Conservation (phyloP, 2,888 invertebrate genomes). For the Taphrorychus bicolor region DNA sequence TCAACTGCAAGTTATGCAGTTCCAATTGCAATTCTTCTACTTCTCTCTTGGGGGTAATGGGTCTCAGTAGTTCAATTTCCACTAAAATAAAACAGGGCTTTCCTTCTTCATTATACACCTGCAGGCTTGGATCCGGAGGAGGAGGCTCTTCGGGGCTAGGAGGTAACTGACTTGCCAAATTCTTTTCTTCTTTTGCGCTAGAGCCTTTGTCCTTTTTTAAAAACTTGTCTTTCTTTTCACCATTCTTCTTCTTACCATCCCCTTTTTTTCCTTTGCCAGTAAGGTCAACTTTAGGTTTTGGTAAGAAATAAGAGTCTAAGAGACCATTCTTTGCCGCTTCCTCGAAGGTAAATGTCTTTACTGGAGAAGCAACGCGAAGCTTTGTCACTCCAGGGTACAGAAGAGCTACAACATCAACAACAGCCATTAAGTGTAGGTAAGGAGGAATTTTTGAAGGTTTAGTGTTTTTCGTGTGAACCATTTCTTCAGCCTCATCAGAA, state of each 20-base stretch:
- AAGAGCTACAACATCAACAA: constrained; percentile 53
- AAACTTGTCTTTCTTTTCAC: constrained; percentile 22
- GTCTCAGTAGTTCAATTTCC: constrained; percentile 54
- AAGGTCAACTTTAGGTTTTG: constrained; percentile 42
- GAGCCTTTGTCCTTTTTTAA: constrained; percentile 30
- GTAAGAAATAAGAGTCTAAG: constrained; percentile 53
- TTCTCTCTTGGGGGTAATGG: constrained; percentile 48
- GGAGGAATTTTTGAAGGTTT: constrained; percentile 33
- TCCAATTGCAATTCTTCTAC: constrained; percentile 52
- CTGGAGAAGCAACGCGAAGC: constrained; percentile 51
- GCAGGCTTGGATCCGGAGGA: constrained; percentile 50
- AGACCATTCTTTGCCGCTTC: constrained; percentile 53
- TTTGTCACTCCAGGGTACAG: constrained; percentile 56
- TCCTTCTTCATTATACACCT: constrained; percentile 53
- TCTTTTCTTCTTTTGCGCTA: constrained; percentile 27
- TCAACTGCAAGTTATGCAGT: constrained; percentile 23
- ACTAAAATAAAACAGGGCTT: constrained; percentile 54
- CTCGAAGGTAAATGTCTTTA: constrained; percentile 51
- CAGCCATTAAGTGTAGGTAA: constrained; percentile 55
- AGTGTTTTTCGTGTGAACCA: constrained; percentile 14
- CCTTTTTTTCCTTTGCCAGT: constrained; percentile 18
- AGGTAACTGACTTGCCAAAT: constrained; percentile 38
- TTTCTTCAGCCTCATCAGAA: constrained; percentile 7
- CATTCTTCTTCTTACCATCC: constrained; percentile 12
- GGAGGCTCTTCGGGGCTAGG: constrained; percentile 45